phyloP scores from a whole-genome alignment of 2,113 vertebrate genomes.

The Xyrauchen texanus region DNA sequence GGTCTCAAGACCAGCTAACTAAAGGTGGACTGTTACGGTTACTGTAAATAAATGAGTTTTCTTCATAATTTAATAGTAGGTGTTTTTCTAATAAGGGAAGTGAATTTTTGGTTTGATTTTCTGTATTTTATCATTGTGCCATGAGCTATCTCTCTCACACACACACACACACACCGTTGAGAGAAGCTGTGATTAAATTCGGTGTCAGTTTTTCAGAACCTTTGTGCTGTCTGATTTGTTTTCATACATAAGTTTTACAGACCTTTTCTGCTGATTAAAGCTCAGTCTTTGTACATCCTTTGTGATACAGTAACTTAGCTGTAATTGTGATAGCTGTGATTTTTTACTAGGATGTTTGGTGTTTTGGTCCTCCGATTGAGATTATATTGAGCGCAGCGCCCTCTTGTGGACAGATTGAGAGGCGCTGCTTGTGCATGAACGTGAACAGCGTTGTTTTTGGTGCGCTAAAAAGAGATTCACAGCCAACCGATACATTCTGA shows the following conservation, averaged over 20 bases:
- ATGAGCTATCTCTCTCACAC: neutral
- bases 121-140: neutral
- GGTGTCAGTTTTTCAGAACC: no score
- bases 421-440: neutral
- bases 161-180: neutral
- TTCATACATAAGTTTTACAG: neutral
- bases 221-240: neutral
- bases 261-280: neutral
- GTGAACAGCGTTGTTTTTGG: neutral
- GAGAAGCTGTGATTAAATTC: neutral
- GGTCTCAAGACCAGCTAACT: no score
- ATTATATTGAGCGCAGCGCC: neutral
- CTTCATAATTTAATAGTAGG: neutral
- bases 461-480: neutral
- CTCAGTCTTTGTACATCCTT: neutral
- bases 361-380: neutral
- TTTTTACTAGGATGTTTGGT: neutral
- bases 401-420: neutral
- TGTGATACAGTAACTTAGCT: neutral
- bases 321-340: neutral
- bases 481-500: neutral
- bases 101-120: neutral
- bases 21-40: neutral
- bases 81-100: slow-evolving; percentile 5
- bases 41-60: neutral